Conservation (phyloP, 1,140 invertebrate species). For the Drosophila eugracilis region DNA sequence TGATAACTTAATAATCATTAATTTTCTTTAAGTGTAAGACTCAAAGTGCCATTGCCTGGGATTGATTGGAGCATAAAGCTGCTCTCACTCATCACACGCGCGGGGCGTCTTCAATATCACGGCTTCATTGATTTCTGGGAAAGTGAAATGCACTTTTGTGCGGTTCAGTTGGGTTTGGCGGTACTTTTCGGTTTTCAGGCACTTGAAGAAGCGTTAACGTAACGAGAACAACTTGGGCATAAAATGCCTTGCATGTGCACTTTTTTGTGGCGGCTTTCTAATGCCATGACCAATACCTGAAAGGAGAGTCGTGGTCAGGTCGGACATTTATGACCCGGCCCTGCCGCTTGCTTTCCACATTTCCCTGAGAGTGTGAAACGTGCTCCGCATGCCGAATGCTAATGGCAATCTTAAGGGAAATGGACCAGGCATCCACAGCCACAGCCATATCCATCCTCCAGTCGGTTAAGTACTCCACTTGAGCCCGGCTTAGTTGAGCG, state of each 20-base stretch:
- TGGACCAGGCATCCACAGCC: constrained; percentile 19
- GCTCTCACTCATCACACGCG: constrained; percentile 8
- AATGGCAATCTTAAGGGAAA: constrained; percentile 28
- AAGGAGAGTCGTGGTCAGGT: constrained; percentile 27
- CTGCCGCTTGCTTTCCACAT: constrained; percentile 41
- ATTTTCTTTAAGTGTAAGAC: constrained; percentile 2
- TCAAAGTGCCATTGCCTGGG: constrained; percentile 25
- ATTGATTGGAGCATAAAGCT: constrained; percentile 54
- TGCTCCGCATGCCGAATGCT: constrained; percentile 66
- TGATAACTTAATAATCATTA: neutral
- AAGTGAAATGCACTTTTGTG: constrained; percentile 73
- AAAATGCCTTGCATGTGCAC: constrained; percentile 48
- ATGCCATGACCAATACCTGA: constrained; percentile 27
- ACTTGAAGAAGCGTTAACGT: constrained; percentile 42
- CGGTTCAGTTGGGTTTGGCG: constrained; percentile 6
- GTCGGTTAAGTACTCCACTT: constrained; percentile 44
- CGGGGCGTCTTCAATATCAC: constrained; percentile 37
- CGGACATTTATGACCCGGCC: constrained; percentile 65
- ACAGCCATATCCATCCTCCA: constrained; percentile 18
- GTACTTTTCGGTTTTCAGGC: neutral
- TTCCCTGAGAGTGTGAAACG: constrained; percentile 69
- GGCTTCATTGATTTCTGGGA: constrained; percentile 71
- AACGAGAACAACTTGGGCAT: constrained; percentile 70
- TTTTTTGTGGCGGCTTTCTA: constrained; percentile 63
- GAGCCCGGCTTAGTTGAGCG: constrained; percentile 55